Percentiles rank a stretch among this genome's conserved stretches.
phyloP scores from a whole-genome alignment of 2,113 vertebrate species.

The Apteryx owenii region DNA sequence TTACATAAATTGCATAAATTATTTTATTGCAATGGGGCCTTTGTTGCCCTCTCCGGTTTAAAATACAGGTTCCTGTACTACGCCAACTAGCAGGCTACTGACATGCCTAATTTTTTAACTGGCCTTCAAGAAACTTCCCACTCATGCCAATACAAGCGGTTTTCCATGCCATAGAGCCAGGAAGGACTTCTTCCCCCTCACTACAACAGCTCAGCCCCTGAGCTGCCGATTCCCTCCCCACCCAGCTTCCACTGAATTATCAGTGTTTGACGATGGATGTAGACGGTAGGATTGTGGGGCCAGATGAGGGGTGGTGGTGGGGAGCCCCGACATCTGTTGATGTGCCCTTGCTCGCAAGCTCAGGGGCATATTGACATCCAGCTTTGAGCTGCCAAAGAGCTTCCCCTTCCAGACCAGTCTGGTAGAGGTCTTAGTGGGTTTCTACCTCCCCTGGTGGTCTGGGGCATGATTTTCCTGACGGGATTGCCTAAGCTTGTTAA shows the following conservation, averaged over 20 bases:
- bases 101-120: background rate
- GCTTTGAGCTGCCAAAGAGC: background rate
- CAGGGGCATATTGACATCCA: too few relatives aligned
- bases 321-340: rapidly evolving
- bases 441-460: background rate
- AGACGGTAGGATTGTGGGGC: background rate
- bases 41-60: background rate
- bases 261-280: rapidly evolving
- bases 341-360: background rate
- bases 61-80: background rate
- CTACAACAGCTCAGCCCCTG: background rate
- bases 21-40: background rate
- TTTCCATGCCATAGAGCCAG: background rate
- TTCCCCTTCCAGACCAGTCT: background rate
- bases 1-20: slow-evolving; percentile 1
- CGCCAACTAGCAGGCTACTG: background rate
- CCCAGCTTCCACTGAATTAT: background rate
- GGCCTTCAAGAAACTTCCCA: background rate
- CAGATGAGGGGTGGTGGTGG: rapidly evolving
- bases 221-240: background rate
- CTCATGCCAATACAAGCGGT: background rate
- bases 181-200: rapidly evolving
- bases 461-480: background rate
- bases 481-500: background rate
- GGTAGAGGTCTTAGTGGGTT: background rate